Percentiles rank a stretch among this genome's conserved stretches.
These are phyloP conservation scores for Sarcophaga rosellei DNA, from an alignment of 2,888 invertebrate species.

Conservation along the genomic window DNA sequence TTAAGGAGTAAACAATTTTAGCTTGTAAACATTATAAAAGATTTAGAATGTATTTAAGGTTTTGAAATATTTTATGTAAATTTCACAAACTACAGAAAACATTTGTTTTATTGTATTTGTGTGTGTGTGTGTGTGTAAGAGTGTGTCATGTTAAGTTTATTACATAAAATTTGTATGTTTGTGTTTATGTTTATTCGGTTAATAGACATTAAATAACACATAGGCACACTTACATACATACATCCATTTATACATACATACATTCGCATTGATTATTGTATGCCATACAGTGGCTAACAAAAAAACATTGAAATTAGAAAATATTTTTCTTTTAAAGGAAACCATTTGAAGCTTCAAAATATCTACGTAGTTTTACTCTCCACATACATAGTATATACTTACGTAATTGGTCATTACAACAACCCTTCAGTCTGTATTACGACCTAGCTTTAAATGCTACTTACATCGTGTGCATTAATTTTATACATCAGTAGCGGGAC, in stretches of 20 bases:
- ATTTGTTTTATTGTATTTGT: constrained; percentile 45
- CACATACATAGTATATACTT: too few relatives aligned
- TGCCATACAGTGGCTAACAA: not conserved
- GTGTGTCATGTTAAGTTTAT: constrained; percentile 30
- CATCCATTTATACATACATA: not conserved
- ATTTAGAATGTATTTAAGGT: constrained; percentile 66
- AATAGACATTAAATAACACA: constrained; percentile 63
- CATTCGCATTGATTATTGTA: not conserved
- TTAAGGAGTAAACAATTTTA: constrained; percentile 67
- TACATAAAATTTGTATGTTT: not conserved
- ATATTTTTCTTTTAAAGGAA: too few relatives aligned
- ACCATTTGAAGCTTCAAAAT: too few relatives aligned
- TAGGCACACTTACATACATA: constrained; percentile 57
- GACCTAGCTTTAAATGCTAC: too few relatives aligned
- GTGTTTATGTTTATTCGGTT: constrained; percentile 51
- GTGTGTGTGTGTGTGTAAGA: not conserved
- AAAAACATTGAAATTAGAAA: too few relatives aligned
- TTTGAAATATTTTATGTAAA: constrained; percentile 65
- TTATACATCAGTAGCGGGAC: too few relatives aligned
- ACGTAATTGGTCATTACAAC: too few relatives aligned
- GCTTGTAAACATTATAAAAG: constrained; percentile 68
- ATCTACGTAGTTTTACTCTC: too few relatives aligned
- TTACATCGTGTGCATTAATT: too few relatives aligned
- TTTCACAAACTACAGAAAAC: constrained; percentile 45
- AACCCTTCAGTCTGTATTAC: too few relatives aligned